Percentiles rank a stretch among this genome's conserved stretches.
Evolutionary conservation across 2,888 invertebrate species (phyloP).

Genomic region (Strigamia crassipes): DNA sequence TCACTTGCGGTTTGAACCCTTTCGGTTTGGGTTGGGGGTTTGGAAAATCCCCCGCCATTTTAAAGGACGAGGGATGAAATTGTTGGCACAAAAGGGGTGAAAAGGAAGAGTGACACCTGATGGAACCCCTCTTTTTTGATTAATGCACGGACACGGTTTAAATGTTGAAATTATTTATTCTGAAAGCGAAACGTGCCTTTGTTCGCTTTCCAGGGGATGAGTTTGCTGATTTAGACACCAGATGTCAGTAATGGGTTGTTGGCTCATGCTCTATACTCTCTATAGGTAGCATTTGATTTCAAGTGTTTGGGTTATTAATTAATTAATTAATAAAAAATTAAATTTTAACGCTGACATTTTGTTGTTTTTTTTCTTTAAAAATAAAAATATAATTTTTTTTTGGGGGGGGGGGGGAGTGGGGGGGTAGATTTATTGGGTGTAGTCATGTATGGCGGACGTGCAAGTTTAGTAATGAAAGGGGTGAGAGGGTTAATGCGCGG

Average conservation of each 20-base stretch:
- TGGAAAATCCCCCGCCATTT: conserved; percentile 24
- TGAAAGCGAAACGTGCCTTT: neutral
- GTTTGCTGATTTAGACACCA: conserved; percentile 11
- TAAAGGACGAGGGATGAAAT: conserved; percentile 1
- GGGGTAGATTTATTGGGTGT: neutral
- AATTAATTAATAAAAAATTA: too few species aligned
- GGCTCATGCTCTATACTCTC: neutral
- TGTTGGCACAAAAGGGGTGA: conserved; percentile 34
- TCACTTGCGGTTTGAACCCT: conserved; percentile 1
- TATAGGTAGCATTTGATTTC: neutral
- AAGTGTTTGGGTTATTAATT: neutral
- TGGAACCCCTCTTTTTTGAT: conserved; percentile 19
- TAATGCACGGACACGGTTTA: conserved; percentile 31
- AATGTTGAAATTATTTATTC: conserved; percentile 6
- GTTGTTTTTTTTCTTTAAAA: neutral
- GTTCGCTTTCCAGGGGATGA: neutral
- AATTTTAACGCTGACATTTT: too few species aligned
- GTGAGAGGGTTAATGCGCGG: conserved; percentile 3
- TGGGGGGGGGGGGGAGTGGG: neutral
- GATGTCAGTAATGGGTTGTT: conserved; percentile 26
- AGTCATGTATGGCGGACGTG: neutral
- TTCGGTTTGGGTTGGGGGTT: neutral
- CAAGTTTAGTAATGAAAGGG: conserved; percentile 16
- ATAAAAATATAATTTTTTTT: neutral
- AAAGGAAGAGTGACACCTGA: conserved; percentile 23